A percentile compares a stretch with the other conserved stretches of the same genome.
Evolutionary conservation across 2,113 vertebrate genomes (phyloP).

Genomic region (Coregonus clupeaformis): DNA sequence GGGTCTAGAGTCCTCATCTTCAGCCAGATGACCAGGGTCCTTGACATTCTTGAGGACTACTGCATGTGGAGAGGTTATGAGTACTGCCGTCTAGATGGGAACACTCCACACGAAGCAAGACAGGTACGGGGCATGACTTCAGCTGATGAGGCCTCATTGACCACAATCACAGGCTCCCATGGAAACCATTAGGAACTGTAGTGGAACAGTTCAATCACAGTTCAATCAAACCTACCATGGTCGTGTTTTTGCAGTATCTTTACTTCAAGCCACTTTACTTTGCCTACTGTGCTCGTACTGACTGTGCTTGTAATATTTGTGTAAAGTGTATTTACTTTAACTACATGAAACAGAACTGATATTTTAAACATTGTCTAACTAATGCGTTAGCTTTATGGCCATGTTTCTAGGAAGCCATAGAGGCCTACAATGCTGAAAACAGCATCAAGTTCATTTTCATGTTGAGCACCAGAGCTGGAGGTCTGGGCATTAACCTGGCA

Average conservation of each 20-base stretch:
- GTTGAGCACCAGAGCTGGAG: slow-evolving; percentile 89
- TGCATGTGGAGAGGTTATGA: slow-evolving; percentile 90
- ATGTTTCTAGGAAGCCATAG: slow-evolving; percentile 79
- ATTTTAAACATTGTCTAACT: no score
- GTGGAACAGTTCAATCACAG: background rate
- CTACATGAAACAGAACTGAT: no score
- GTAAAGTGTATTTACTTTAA: no score
- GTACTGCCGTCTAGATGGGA: slow-evolving; percentile 87
- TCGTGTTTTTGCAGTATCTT: no score
- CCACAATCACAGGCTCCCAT: no score
- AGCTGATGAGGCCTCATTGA: no score
- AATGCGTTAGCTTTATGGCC: background rate
- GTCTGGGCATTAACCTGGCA: slow-evolving; percentile 89
- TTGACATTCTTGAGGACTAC: slow-evolving; percentile 89
- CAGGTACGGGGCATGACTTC: slow-evolving; percentile 68
- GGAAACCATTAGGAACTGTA: no score
- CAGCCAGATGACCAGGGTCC: slow-evolving; percentile 87
- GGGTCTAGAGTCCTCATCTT: slow-evolving; percentile 87
- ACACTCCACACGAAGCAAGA: slow-evolving; percentile 87
- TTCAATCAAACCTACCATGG: no score
- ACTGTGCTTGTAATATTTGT: no score
- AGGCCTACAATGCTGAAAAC: slow-evolving; percentile 82
- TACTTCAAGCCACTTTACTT: no score
- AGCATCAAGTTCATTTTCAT: slow-evolving; percentile 91
- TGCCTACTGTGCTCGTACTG: no score